phyloP scores from a whole-genome alignment of 2,888 invertebrate species.

The Camponotus fellah region DNA sequence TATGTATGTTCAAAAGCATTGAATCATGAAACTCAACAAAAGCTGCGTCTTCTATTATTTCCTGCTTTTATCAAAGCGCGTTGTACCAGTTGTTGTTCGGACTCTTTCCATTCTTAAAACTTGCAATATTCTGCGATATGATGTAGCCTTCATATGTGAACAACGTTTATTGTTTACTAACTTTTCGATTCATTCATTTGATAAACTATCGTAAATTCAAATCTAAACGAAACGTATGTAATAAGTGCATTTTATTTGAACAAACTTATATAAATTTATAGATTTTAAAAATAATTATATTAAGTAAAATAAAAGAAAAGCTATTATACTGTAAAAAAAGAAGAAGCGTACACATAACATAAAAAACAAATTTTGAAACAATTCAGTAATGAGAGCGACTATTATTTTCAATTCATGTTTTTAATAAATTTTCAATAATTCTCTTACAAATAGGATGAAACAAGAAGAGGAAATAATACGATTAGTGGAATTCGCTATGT shows the following conservation, averaged over 20 bases:
- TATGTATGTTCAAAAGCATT: not conserved
- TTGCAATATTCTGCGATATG: slow-evolving; percentile 27
- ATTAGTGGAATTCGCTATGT: not conserved
- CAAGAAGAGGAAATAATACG: slow-evolving; percentile 8
- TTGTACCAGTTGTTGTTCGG: not conserved
- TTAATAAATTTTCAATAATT: not conserved
- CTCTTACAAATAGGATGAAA: not conserved
- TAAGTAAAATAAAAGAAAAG: not conserved
- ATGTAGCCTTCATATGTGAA: not conserved
- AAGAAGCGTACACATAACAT: not conserved
- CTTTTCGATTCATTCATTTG: slow-evolving; percentile 22
- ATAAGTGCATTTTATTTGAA: not conserved
- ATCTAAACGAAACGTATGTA: not conserved
- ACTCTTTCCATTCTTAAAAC: slow-evolving; percentile 21
- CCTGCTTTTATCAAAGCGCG: slow-evolving; percentile 16
- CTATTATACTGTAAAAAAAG: not conserved
- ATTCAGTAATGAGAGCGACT: not conserved
- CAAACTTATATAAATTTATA: not conserved
- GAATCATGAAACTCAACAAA: slow-evolving; percentile 40
- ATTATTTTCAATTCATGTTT: not conserved
- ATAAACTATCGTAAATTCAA: not conserved
- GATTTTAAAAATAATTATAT: not conserved
- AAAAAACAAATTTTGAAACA: not conserved
- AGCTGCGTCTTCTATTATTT: slow-evolving; percentile 34
- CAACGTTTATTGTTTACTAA: slow-evolving; percentile 25